A percentile compares a stretch with the other conserved stretches of the same genome.
Evolutionary conservation across 2,888 invertebrate genomes (phyloP).

Genomic region (Amiota mariae): DNA sequence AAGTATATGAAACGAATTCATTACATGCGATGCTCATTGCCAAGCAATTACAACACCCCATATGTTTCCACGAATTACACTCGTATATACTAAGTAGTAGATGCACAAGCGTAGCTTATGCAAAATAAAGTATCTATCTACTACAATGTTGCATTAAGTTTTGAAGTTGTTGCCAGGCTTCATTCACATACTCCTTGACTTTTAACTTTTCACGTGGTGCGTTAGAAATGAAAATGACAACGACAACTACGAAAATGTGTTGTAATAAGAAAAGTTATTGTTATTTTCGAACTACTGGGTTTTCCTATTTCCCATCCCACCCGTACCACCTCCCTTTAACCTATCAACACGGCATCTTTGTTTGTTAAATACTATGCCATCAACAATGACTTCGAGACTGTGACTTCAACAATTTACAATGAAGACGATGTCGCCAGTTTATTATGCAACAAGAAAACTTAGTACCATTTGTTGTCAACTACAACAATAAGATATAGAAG

Average conservation of each 20-base stretch:
- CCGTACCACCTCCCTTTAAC: too few relatives aligned
- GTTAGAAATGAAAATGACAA: too few relatives aligned
- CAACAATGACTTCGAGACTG: slow-evolving; percentile 40
- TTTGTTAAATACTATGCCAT: slow-evolving; percentile 17
- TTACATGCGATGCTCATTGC: too few relatives aligned
- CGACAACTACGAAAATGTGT: slow-evolving; percentile 32
- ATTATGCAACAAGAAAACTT: slow-evolving; percentile 64
- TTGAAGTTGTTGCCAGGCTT: too few relatives aligned
- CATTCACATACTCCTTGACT: too few relatives aligned
- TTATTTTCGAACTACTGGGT: slow-evolving; percentile 46
- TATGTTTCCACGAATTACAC: background rate
- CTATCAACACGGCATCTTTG: background rate
- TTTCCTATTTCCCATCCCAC: background rate
- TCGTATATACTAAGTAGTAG: background rate
- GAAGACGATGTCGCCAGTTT: slow-evolving; percentile 52
- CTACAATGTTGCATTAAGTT: too few relatives aligned
- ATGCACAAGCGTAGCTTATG: background rate
- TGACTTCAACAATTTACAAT: too few relatives aligned
- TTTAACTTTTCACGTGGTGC: too few relatives aligned
- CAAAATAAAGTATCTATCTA: too few relatives aligned
- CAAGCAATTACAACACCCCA: background rate
- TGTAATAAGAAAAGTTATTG: slow-evolving; percentile 61
- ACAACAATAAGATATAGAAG: background rate
- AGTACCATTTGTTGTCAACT: slow-evolving; percentile 65
- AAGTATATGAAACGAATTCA: too few relatives aligned